Evolutionary conservation across 2,113 vertebrate species (phyloP), one percentile per base, ranked within the genome.

Genomic region (Callopanchax toddi): DNA sequence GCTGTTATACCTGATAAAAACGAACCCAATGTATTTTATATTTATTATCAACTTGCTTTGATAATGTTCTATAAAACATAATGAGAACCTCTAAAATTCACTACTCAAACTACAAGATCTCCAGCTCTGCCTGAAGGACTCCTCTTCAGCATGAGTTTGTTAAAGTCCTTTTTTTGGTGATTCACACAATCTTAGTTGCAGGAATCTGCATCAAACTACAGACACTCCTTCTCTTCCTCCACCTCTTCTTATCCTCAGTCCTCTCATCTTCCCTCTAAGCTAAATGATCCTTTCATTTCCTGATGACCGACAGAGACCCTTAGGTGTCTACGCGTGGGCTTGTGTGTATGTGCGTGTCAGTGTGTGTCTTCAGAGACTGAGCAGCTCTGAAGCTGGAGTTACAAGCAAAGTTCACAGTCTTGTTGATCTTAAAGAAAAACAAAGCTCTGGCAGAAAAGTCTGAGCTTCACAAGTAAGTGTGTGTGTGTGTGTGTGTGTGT

Each of bases 201-300:
- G 70, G 74, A 80, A 80, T 82, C 54, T 78, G 78, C 60, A 76
- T 75, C 54, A 16, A 60, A 71, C 53, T 50, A 42, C 74, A 79
- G 74, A 85, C 72, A 57, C 78, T 66, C 72, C 71, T 64, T 72
- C 64, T 83, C 74, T 67, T 84, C 60, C 78, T 77, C 65, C 57
- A 65, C 61, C 68, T 76, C 76, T 68, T 13, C 53, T 83, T 55
- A 58, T 74, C 58, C 67, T 68, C 71, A 69, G 76, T 77, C 80
- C 73, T 80, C 79, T 79, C 81, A 81, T 86, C 85, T 53, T 88
- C 68, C 61, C 70, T 81, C 91, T 89, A 90, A 92, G 93, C 93
- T 93, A 95, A 96, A 93, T 94, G 93, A 96, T 96, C 93, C 92
- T 95, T 97, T 96, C 89, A 96, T 96, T 98, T 98, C 95, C 95